Evolutionary conservation across 2,113 vertebrate genomes (phyloP).

Genomic region (Argyrosomus japonicus): DNA sequence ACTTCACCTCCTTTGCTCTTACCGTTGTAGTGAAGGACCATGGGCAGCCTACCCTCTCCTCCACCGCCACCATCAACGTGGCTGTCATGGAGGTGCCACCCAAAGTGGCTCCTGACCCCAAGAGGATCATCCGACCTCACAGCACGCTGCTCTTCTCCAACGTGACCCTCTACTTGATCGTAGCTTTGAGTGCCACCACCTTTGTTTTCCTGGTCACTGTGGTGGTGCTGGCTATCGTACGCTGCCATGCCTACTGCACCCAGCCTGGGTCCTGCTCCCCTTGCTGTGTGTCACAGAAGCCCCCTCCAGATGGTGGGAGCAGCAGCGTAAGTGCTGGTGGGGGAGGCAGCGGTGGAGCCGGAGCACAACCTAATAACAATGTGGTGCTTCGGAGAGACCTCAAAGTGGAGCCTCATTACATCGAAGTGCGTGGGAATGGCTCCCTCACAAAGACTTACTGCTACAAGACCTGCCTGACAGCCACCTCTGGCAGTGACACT

Average conservation of each 20-base stretch:
- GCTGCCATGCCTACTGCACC: constrained; percentile 89
- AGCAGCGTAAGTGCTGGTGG: constrained; percentile 74
- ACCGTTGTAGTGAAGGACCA: constrained; percentile 94
- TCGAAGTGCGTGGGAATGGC: constrained; percentile 96
- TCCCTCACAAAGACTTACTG: constrained; percentile 98
- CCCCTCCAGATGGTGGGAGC: constrained; percentile 88
- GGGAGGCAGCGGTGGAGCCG: constrained; percentile 49
- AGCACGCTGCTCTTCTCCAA: constrained; percentile 90
- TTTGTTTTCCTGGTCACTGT: constrained; percentile 96
- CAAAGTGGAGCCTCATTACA: constrained; percentile 96
- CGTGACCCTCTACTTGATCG: constrained; percentile 96
- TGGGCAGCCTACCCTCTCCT: constrained; percentile 90
- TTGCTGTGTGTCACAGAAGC: constrained; percentile 90
- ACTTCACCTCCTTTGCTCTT: constrained; percentile 88
- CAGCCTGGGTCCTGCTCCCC: constrained; percentile 91
- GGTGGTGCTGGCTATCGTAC: constrained; percentile 91
- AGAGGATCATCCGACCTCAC: constrained; percentile 86
- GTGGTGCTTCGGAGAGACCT: constrained; percentile 91
- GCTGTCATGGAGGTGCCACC: constrained; percentile 94
- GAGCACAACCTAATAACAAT: constrained; percentile 92
- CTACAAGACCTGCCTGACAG: constrained; percentile 97
- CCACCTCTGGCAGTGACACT: constrained; percentile 96
- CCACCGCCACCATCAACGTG: constrained; percentile 91
- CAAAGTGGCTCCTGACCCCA: constrained; percentile 90
- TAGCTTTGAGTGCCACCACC: constrained; percentile 93